Evolutionary conservation across 92 coral and sea anemone species (phyloP).

Genomic region (Zoanthus sociatus): DNA sequence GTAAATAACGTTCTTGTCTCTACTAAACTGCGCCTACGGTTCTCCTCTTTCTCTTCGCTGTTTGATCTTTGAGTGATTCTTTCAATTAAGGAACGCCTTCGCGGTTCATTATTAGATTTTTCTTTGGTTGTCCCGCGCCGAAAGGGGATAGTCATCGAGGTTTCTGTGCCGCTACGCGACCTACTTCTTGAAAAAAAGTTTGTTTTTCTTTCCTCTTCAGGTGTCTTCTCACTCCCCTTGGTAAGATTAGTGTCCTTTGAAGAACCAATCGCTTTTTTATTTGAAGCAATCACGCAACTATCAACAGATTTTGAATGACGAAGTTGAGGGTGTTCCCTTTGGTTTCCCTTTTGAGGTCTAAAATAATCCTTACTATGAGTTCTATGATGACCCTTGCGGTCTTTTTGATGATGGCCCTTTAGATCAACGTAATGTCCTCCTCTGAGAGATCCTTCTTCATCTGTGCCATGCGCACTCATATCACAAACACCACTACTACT

Average conservation of each 20-base stretch:
- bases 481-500: conserved; percentile 86
- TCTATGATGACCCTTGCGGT: conserved; percentile 42
- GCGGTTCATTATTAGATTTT: conserved; percentile 59
- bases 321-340: conserved; percentile 12
- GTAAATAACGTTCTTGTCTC: conserved; percentile 54
- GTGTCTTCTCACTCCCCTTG: conserved; percentile 50
- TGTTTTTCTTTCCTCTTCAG: conserved; percentile 75
- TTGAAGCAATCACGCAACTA: neutral
- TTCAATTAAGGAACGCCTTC: conserved; percentile 81
- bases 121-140: conserved; percentile 69
- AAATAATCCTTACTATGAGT: conserved; percentile 42
- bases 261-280: neutral
- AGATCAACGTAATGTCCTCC: conserved; percentile 46
- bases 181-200: conserved; percentile 70
- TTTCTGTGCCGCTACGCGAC: conserved; percentile 57
- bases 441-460: conserved; percentile 73
- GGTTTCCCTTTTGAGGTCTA: conserved; percentile 32
- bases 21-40: conserved; percentile 60
- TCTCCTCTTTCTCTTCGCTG: conserved; percentile 66
- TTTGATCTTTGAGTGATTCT: conserved; percentile 75
- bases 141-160: conserved; percentile 56
- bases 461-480: conserved; percentile 62
- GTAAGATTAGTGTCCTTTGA: conserved; percentile 9
- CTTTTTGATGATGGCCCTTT: conserved; percentile 35
- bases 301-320: conserved; percentile 21